Evolutionary conservation across 2,888 invertebrate species (phyloP), one percentile per base, ranked within the genome.

Genomic region (Calliopum simillimum): DNA sequence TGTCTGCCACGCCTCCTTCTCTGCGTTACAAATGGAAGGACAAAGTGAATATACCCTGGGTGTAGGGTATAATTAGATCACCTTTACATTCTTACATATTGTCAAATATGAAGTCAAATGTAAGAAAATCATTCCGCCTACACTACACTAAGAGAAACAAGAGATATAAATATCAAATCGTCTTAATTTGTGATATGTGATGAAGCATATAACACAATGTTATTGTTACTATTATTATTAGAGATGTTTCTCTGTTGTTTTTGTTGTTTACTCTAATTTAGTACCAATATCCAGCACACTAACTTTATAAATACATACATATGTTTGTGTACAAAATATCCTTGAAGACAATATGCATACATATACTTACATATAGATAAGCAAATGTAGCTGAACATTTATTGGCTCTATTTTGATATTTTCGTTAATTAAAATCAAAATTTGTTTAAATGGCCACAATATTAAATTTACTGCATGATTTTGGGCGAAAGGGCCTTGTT

Each of bases 351-450:
- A 64, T 43, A n/a, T n/a, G n/a, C n/a, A n/a, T n/a, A n/a, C n/a
- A n/a, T n/a, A n/a, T n/a, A n/a, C n/a, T n/a, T n/a, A n/a, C n/a
- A n/a, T n/a, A n/a, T n/a, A n/a, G n/a, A n/a, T n/a, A n/a, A n/a
- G n/a, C n/a, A n/a, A n/a, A n/a, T n/a, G n/a, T n/a, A 64, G 33
- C 55, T 66, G 44, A 55, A 44, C 56, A 33, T 66, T 66, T 56
- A 56, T 55, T 66, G 46, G 55, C 21, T 44, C 58, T 67, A 66
- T 59, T 58, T 64, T 49, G 58, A 67, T 67, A 41, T 66, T n/a
- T n/a, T 56, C 55, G 56, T 66, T 66, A 67, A 67, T 67, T 67
- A 67, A 67, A 67, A 67, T 67, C 23, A 33, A 47, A 47, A 67
- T 55, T 49, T 46, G 47, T 33, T 58, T 33, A 33, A 67, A 67